phyloP scores from a whole-genome alignment of 2,113 vertebrate species.

The Pimephales promelas region DNA sequence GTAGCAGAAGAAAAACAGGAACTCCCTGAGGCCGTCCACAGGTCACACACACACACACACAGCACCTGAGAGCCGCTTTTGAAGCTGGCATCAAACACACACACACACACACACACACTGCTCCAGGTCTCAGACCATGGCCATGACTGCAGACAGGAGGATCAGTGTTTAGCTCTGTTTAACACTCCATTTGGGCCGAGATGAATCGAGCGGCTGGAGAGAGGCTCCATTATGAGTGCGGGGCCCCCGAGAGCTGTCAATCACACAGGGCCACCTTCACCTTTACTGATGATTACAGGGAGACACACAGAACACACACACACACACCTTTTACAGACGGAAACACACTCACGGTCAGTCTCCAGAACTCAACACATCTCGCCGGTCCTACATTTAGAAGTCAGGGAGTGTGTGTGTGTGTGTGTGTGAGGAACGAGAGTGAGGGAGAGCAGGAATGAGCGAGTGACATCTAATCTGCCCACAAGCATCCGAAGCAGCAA shows the following conservation, averaged over 20 bases:
- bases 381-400: not conserved
- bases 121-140: conserved; percentile 49
- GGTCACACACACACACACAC: conserved; percentile 63
- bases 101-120: conserved; percentile 11
- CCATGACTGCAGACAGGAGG: conserved; percentile 72
- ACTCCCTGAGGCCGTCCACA: conserved; percentile 65
- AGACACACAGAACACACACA: conserved; percentile 53
- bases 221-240: conserved; percentile 77
- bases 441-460: conserved; percentile 59
- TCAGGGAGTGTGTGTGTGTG: not conserved
- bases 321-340: conserved; percentile 55
- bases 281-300: conserved; percentile 81
- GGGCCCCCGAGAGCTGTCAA: conserved; percentile 71
- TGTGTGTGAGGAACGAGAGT: conserved; percentile 34
- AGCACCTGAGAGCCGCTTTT: conserved; percentile 63
- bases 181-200: conserved; percentile 74
- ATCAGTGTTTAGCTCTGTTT: conserved; percentile 74
- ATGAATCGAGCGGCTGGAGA: conserved; percentile 78
- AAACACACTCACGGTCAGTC: conserved; percentile 59
- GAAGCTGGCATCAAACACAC: conserved; percentile 38
- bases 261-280: conserved; percentile 69
- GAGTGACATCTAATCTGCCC: conserved; percentile 72
- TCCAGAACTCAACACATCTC: conserved; percentile 1
- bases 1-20: conserved; percentile 48
- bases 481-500: conserved; percentile 23